Percentiles rank a stretch among this genome's conserved stretches.
Evolutionary conservation across 2,888 invertebrate genomes (phyloP).

Genomic region (Oscheius sp.): DNA sequence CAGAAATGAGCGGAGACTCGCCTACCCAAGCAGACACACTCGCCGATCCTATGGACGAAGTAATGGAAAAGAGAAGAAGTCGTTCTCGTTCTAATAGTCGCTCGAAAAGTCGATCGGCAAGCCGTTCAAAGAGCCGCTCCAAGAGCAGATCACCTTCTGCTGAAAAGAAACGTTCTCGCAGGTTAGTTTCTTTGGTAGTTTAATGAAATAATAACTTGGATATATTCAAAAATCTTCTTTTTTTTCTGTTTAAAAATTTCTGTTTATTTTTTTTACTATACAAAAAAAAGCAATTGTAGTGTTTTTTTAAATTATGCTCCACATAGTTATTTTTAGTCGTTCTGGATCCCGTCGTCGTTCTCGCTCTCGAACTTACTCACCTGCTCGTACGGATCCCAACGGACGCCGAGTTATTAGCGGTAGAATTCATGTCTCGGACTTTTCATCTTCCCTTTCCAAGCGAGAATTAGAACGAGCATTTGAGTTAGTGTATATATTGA

Average conservation of each 20-base stretch:
- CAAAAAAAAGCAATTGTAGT: too few species aligned
- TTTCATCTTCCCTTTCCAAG: conserved; percentile 18
- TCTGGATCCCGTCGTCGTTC: conserved; percentile 23
- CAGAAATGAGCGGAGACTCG: conserved; percentile 19
- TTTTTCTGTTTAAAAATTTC: too few species aligned
- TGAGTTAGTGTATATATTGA: conserved; percentile 12
- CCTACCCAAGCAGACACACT: conserved; percentile 4
- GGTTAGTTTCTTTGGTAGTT: neutral
- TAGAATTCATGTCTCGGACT: conserved; percentile 32
- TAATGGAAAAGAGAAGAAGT: neutral
- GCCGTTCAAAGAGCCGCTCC: conserved; percentile 22
- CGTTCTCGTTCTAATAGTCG: conserved; percentile 1
- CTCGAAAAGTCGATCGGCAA: conserved; percentile 7
- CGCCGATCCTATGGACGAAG: conserved; percentile 8
- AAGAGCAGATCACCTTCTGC: conserved; percentile 23
- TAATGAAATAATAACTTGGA: neutral
- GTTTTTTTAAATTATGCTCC: neutral
- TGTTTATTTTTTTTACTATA: too few species aligned
- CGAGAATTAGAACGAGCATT: conserved; percentile 30
- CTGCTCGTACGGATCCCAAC: conserved; percentile 17
- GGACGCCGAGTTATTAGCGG: conserved; percentile 27
- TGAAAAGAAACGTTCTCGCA: conserved; percentile 25
- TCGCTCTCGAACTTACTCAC: conserved; percentile 29
- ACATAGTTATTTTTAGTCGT: conserved; percentile 16
- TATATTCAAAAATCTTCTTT: neutral